Percentiles rank a stretch among this genome's conserved stretches.
Conservation (phyloP, 2,113 vertebrate genomes). For the Picathartes gymnocephalus region DNA sequence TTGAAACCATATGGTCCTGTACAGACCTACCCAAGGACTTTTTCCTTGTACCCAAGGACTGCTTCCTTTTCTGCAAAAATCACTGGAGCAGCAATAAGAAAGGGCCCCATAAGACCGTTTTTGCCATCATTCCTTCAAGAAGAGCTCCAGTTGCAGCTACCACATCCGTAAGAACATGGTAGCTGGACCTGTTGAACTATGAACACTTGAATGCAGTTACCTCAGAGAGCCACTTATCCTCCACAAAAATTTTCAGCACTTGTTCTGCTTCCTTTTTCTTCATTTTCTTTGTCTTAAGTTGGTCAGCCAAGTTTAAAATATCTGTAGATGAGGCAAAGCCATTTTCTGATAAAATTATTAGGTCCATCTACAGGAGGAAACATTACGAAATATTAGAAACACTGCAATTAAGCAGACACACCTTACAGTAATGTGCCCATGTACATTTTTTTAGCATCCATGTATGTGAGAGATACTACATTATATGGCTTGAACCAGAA, state of each 20-base stretch:
- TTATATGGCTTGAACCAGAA: background rate
- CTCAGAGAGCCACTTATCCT: slow-evolving; percentile 91
- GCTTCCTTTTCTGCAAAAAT: background rate
- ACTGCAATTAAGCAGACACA: background rate
- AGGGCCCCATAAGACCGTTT: background rate
- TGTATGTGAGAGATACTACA: background rate
- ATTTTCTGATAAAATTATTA: slow-evolving; percentile 85
- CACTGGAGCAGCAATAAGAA: background rate
- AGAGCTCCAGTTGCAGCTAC: background rate
- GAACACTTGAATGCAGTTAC: slow-evolving; percentile 43
- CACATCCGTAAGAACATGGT: background rate
- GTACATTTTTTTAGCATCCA: background rate
- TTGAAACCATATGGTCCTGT: background rate
- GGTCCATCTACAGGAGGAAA: slow-evolving; percentile 81
- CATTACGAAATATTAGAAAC: background rate
- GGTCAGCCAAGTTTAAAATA: slow-evolving; percentile 87
- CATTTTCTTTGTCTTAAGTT: slow-evolving; percentile 86
- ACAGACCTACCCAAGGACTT: background rate
- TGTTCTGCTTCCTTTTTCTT: slow-evolving; percentile 90
- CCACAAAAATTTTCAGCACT: slow-evolving; percentile 86
- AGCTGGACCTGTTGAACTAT: background rate
- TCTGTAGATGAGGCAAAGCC: slow-evolving; percentile 89
- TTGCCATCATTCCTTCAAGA: background rate
- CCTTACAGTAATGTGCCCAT: background rate
- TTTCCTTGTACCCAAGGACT: background rate